phyloP scores from a whole-genome alignment of 2,113 vertebrate genomes.

The Periophthalmodon schlosseri region DNA sequence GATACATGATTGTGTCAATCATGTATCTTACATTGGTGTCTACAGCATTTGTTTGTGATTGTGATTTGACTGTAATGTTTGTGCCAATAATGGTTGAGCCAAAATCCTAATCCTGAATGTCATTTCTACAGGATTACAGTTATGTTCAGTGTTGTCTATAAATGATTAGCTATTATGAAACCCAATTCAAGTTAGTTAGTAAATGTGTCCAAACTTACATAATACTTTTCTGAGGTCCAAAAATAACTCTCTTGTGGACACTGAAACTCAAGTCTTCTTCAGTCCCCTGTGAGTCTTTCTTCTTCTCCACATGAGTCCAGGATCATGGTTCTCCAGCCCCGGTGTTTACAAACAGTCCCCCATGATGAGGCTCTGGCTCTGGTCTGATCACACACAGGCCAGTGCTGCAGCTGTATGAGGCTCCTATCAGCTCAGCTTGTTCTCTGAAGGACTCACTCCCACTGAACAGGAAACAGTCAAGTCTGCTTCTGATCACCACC shows the following conservation, averaged over 20 bases:
- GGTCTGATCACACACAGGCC: conserved; percentile 20
- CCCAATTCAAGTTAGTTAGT: no score
- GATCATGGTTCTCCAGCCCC: conserved; percentile 29
- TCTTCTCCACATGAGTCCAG: background rate
- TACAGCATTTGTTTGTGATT: no score
- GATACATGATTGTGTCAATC: no score
- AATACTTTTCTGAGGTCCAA: background rate
- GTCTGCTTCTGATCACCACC: conserved; percentile 53
- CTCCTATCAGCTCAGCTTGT: conserved; percentile 41
- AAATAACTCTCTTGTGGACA: background rate
- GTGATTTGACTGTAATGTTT: no score
- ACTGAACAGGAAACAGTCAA: conserved; percentile 37
- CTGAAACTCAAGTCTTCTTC: background rate
- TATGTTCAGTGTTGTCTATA: no score
- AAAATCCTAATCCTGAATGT: no score
- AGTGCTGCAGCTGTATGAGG: conserved; percentile 56
- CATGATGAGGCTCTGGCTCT: conserved; percentile 55
- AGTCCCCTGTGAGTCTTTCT: background rate
- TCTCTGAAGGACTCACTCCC: conserved; percentile 23
- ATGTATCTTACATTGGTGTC: no score
- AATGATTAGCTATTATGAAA: no score
- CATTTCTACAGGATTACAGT: no score
- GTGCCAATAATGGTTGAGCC: no score
- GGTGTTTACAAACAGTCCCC: conserved; percentile 42
- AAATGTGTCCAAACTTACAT: background rate